Percentiles rank a stretch among this genome's conserved stretches.
Conservation (phyloP, 2,113 vertebrate species). For the Sporophila hypoxantha region DNA sequence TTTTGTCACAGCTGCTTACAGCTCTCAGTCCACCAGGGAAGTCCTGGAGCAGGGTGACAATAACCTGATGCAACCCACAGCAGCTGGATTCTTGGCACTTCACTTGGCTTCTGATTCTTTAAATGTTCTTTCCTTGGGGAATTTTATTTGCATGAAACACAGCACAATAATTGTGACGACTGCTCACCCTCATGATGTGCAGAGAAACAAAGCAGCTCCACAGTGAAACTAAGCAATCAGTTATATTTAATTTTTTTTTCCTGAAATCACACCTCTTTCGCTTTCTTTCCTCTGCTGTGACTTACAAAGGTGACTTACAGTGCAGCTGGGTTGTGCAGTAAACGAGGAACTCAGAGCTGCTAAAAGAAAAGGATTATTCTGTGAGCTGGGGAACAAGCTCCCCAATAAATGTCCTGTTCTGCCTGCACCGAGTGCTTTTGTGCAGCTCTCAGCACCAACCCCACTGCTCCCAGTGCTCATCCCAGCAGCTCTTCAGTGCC, state of each 20-base stretch:
- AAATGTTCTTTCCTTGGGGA: not conserved
- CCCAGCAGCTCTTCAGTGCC: constrained; percentile 48
- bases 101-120: not conserved
- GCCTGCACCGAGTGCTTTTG: not conserved
- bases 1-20: constrained; percentile 17
- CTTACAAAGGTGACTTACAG: constrained; percentile 9
- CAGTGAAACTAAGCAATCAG: not conserved
- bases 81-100: constrained; percentile 14
- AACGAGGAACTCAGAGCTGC: not conserved
- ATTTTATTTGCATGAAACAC: constrained; percentile 22
- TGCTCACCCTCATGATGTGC: not conserved
- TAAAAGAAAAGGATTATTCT: constrained; percentile 31
- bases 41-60: not conserved
- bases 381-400: constrained; percentile 35
- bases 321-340: not conserved
- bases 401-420: constrained; percentile 29
- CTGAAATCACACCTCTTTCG: not conserved
- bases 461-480: constrained; percentile 8
- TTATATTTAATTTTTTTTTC: not conserved
- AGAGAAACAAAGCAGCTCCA: not conserved
- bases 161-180: not conserved
- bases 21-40: not conserved
- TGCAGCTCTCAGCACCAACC: constrained; percentile 24
- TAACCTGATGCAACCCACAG: not conserved
- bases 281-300: not conserved